Base-by-base conservation (phyloP, 2,888 invertebrate species). In the Sesia apiformis region DNA sequence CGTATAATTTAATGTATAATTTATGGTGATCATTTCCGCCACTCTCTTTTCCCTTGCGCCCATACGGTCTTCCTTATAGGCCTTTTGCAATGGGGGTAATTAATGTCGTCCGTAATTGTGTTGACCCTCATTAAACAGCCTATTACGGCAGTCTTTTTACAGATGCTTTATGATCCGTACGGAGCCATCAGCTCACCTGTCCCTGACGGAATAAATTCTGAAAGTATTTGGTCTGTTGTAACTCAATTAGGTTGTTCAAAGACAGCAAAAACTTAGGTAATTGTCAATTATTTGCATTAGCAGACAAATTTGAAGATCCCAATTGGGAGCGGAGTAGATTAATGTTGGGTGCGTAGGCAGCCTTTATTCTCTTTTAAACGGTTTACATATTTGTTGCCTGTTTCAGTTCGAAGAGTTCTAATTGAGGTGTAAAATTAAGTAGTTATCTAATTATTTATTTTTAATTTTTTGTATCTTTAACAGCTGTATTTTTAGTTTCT, bases 51-150 rank as follows among this genome's bases (percentile, higher is more conserved):
- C 46, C 46, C 46, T 46, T 46, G 23, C n/a, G 46, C 8, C 46
- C 7, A n/a, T 46, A n/a, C 7, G 23, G 46, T 46, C 4, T 23
- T 46, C 8, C 23, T 3, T 46, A n/a, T 23, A 23, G 23, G 46
- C 46, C 8, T 46, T 52, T 53, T 50, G 50, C 42, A 60, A 69
- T 67, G 60, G 59, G 58, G 59, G 70, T 70, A 76, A 76, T 73
- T 76, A 73, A 76, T 71, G 73, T 71, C 65, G 60, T 70, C 64
- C 70, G 70, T 71, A 70, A 74, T 73, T 67, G 69, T 67, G 72
- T 71, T 68, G 72, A 75, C 74, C 76, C 72, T 72, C 70, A 74
- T 75, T 76, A 72, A 69, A 58, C 56, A 50, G 57, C 61, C 62
- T 59, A 63, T 73, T 69, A 70, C 58, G 65, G 63, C 58, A 65